Conservation (phyloP, 1,140 invertebrate genomes). For the Harpegnathos saltator region DNA sequence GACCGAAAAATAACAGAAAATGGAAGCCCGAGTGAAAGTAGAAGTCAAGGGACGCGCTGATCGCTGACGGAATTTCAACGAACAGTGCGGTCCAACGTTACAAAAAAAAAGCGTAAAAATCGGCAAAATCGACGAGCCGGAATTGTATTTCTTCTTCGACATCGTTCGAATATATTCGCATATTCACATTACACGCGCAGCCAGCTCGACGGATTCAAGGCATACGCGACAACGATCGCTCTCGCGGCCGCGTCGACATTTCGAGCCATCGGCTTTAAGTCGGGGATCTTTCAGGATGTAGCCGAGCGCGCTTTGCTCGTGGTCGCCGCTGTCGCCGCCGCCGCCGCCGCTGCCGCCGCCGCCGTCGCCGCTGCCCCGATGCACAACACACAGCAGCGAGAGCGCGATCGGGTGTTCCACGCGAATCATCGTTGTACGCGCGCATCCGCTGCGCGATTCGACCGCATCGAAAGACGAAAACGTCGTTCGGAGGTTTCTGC, state of each 20-base stretch:
- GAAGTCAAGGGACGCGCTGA: slow-evolving; percentile 3
- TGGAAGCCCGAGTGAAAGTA: slow-evolving; percentile 46
- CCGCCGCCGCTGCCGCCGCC: background rate
- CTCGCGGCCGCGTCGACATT: slow-evolving; percentile 38
- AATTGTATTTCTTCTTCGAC: background rate
- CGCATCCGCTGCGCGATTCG: background rate
- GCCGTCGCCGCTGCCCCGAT: background rate
- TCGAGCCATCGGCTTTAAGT: slow-evolving; percentile 81
- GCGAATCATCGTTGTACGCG: background rate
- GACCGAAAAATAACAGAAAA: slow-evolving; percentile 66
- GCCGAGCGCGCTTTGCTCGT: slow-evolving; percentile 32
- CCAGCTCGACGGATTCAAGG: slow-evolving; percentile 17
- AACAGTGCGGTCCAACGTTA: background rate
- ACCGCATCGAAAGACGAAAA: background rate
- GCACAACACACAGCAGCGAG: background rate
- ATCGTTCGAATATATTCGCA: slow-evolving; percentile 4
- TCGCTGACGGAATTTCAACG: slow-evolving; percentile 22
- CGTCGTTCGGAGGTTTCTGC: background rate
- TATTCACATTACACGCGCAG: background rate
- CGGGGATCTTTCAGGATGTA: slow-evolving; percentile 71
- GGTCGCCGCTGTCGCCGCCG: slow-evolving; percentile 4
- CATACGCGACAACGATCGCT: slow-evolving; percentile 21
- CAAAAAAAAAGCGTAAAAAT: background rate
- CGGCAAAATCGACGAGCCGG: background rate
- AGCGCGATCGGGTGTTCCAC: background rate